These are phyloP conservation scores for Lymantria dispar DNA, from an alignment of 2,888 invertebrate species.

Conservation along the genomic window DNA sequence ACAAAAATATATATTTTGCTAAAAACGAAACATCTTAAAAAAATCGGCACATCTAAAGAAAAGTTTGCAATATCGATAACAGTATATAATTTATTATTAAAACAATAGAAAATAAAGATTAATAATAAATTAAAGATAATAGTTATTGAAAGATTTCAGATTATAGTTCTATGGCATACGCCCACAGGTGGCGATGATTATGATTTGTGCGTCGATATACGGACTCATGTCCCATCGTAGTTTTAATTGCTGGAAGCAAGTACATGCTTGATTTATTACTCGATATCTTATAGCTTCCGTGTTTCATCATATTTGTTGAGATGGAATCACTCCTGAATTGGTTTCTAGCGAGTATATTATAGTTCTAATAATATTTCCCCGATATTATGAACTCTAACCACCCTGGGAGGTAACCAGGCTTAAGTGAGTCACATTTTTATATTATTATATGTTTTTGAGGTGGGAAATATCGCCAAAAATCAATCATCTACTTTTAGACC, in stretches of 20 bases:
- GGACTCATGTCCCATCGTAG: conserved; percentile 33
- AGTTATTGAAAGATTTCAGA: conserved; percentile 30
- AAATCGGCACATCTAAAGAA: conserved; percentile 25
- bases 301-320: conserved; percentile 17
- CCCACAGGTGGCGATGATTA: conserved; percentile 59
- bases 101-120: conserved; percentile 11
- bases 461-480: no score
- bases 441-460: no score
- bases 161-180: conserved; percentile 39
- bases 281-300: conserved; percentile 28
- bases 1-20: no score
- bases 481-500: no score
- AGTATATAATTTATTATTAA: conserved; percentile 13
- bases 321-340: background rate
- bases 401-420: no score
- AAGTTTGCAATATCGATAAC: conserved; percentile 8
- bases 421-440: no score
- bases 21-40: background rate
- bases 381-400: no score
- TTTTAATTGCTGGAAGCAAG: conserved; percentile 34
- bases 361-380: background rate
- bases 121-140: conserved; percentile 11
- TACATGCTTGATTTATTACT: conserved; percentile 35
- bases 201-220: conserved; percentile 50
- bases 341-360: background rate